A percentile compares a stretch with the other conserved stretches of the same genome.
phyloP scores from a whole-genome alignment of 2,888 invertebrate species.

The Ecliptopera silaceata region DNA sequence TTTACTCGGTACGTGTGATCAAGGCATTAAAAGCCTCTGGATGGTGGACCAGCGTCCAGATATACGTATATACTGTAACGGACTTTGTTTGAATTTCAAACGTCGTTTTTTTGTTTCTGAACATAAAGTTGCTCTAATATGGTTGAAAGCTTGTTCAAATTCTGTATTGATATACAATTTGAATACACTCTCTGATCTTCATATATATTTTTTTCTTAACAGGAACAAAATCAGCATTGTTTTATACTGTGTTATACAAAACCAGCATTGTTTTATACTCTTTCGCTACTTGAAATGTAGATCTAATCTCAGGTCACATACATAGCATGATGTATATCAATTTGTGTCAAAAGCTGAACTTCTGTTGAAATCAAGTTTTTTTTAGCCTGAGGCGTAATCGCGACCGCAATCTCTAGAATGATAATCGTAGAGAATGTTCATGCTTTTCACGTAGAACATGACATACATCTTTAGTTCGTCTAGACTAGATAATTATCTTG shows the following conservation, averaged over 20 bases:
- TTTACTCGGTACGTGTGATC: too few species aligned
- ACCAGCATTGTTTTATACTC: too few species aligned
- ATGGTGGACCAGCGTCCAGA: slow-evolving; percentile 29
- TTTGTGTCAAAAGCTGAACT: slow-evolving; percentile 30
- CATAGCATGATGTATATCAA: slow-evolving; percentile 29
- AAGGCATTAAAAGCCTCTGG: too few species aligned
- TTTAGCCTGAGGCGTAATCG: slow-evolving; percentile 40
- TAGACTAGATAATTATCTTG: background rate
- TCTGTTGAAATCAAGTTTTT: slow-evolving; percentile 31
- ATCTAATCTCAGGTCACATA: slow-evolving; percentile 12
- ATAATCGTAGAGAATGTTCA: slow-evolving; percentile 39
- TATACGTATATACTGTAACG: slow-evolving; percentile 35
- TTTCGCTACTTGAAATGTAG: slow-evolving; percentile 4
- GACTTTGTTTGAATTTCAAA: slow-evolving; percentile 47
- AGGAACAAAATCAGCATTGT: too few species aligned
- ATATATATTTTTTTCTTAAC: background rate
- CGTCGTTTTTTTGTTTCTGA: slow-evolving; percentile 31
- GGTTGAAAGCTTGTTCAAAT: slow-evolving; percentile 11
- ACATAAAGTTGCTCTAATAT: slow-evolving; percentile 20
- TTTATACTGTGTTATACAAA: too few species aligned
- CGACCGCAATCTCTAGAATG: slow-evolving; percentile 37
- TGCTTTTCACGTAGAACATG: slow-evolving; percentile 16
- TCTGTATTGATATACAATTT: background rate
- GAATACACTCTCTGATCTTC: background rate
- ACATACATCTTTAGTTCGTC: slow-evolving; percentile 1